Conservation (phyloP, 2,888 invertebrate species). For the Cepaea hortensis region DNA sequence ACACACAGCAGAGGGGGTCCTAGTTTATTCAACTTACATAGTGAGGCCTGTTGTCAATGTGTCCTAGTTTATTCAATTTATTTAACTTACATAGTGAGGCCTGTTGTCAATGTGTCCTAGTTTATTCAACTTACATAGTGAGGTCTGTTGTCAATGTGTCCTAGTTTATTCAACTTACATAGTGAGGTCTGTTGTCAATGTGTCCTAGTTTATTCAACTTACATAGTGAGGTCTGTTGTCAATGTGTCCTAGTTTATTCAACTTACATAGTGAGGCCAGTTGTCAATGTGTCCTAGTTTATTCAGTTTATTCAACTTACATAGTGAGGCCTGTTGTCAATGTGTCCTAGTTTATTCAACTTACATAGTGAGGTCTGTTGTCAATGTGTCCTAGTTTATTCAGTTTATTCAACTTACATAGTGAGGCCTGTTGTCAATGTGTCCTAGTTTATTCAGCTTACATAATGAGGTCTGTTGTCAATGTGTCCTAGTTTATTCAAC, state of each 20-base stretch:
- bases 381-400: no score
- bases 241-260: constrained; percentile 87
- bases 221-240: constrained; percentile 97
- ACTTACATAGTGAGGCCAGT: constrained; percentile 97
- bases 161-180: constrained; percentile 92
- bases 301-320: constrained; percentile 95
- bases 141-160: constrained; percentile 90
- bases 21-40: constrained; percentile 93
- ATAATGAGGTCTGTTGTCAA: no score
- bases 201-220: constrained; percentile 92
- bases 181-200: constrained; percentile 94
- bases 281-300: constrained; percentile 88
- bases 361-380: no score
- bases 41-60: constrained; percentile 93
- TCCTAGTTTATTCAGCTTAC: no score
- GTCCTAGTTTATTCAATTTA: constrained; percentile 90
- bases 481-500: no score
- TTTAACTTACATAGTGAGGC: constrained; percentile 97
- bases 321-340: constrained; percentile 94
- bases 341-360: constrained; percentile 85
- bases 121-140: constrained; percentile 95
- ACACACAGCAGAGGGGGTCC: no score
- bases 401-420: no score
- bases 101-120: constrained; percentile 90
- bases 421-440: no score